A percentile compares a stretch with the other conserved stretches of the same genome.
phyloP scores from a whole-genome alignment of 2,797 vertebrate genomes.

The Platyrinchus mystaceus region DNA sequence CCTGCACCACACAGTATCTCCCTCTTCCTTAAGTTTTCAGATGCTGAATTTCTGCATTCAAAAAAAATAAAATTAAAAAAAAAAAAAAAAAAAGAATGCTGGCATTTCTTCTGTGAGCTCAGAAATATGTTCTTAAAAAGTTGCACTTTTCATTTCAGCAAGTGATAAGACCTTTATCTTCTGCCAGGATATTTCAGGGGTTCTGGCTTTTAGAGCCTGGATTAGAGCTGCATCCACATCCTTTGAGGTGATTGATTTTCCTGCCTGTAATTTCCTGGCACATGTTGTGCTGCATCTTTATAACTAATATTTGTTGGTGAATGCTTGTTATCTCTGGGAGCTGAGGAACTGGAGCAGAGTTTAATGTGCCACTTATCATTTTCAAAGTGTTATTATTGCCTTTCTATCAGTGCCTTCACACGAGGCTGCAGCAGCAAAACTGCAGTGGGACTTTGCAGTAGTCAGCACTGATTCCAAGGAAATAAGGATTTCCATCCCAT shows the following conservation, averaged over 20 bases:
- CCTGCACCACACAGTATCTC: background rate
- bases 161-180: conserved; percentile 16
- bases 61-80: background rate
- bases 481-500: background rate
- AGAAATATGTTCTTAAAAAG: background rate
- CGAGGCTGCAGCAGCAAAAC: fast-evolving
- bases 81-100: background rate
- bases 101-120: background rate
- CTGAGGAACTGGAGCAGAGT: conserved; percentile 23
- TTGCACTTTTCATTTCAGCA: background rate
- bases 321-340: background rate
- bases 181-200: background rate
- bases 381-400: conserved; percentile 5
- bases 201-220: background rate
- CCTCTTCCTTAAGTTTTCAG: background rate
- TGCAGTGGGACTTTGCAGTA: background rate
- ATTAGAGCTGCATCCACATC: background rate
- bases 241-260: conserved; percentile 23
- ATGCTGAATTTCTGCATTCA: background rate
- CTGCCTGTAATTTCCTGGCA: conserved; percentile 7
- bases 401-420: background rate
- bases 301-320: conserved; percentile 31
- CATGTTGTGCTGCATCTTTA: background rate
- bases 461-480: background rate
- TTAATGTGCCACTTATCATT: conserved; percentile 34